Evolutionary conservation across 2,113 vertebrate genomes (phyloP), one percentile per base, ranked within the genome.

Genomic region (Epinephelus cyanopodus): DNA sequence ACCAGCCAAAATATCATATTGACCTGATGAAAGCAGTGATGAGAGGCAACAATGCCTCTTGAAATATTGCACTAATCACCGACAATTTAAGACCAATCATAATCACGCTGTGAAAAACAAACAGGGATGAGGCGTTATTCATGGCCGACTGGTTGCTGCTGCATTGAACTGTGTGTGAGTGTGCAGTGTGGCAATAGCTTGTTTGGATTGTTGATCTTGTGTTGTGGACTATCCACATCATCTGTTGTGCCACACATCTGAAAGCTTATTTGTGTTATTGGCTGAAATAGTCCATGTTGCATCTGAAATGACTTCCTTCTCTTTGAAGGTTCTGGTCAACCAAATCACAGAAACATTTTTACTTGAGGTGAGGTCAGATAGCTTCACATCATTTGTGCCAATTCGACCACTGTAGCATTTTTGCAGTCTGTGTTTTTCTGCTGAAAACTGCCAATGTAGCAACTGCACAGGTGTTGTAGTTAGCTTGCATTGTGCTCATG

Each of bases 1-100:
- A 77, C 18, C 19, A n/a, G 0, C 11, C 7, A 17, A 11, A 63
- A 39, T 63, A 4, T 77, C 9, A 58, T 25, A 70, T 25, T 37
- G 62, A 79, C 48, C n/a, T 2, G n/a, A 0, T 60, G 50, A 79
- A 66, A 63, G 23, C 77, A 37, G 56, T 15, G 33, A 33, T 15
- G 47, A 54, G 11, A 66, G 42, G 39, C 56, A 62, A 48, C 52
- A 77, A 39, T 45, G 14, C 52, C 18, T 57, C 37, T 21, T 11
- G 1, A 79, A 67, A 65, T 54, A 42, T 5, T 29, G 50, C 50
- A 75, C 21, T 52, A 63, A 69, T 76, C 45, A 60, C 9, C 73
- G n/a, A 48, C 23, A 23, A 63, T 81, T 72, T 57, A 18, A 42
- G 77, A 57, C 21, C 69, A 70, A 80, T 79, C 65, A 25, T 15